Evolutionary conservation across 2,888 invertebrate species (phyloP), one percentile per base, ranked within the genome.

Genomic region (Deilephila elpenor): DNA sequence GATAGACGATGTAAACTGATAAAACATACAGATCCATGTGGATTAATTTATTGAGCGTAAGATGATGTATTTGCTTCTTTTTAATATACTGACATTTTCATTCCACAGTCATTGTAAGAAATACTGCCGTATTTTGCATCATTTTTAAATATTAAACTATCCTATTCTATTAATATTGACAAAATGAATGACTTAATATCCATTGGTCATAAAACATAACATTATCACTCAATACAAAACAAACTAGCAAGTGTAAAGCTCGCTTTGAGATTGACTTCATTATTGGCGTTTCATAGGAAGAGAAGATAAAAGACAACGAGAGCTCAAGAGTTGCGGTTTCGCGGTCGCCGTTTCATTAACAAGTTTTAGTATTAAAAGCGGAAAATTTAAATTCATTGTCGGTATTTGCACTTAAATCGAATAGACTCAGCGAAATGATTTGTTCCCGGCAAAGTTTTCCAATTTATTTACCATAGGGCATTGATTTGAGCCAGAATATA

Each of bases 281-380:
- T 83, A 83, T 80, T 79, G 78, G 78, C 75, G 75, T 77, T 78
- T 80, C 76, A 77, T 79, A 78, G 76, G 79, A 79, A 80, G 75
- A 77, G 75, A 76, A 75, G 73, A 78, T 76, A 76, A 75, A 74
- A 75, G 75, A 80, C 75, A 78, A 77, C 76, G 74, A 74, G 74
- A 71, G 74, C 75, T 81, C 75, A 77, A 74, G 64, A 77, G 75
- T 75, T 73, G 78, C 72, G 75, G 78, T 75, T 76, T 73, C 51
- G 71, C 72, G 70, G 71, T 71, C 73, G 70, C 70, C 74, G 75
- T 78, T 78, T 74, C 78, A 76, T 79, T 76, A 73, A 74, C 77
- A 76, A 77, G 74, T 74, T 74, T 59, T 71, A 59, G 70, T 73
- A 64, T 74, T 74, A 77, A 74, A 73, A 77, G 75, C 72, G 70